Base-by-base conservation (phyloP, 2,888 invertebrate genomes). In the Iphiclides podalirius region DNA sequence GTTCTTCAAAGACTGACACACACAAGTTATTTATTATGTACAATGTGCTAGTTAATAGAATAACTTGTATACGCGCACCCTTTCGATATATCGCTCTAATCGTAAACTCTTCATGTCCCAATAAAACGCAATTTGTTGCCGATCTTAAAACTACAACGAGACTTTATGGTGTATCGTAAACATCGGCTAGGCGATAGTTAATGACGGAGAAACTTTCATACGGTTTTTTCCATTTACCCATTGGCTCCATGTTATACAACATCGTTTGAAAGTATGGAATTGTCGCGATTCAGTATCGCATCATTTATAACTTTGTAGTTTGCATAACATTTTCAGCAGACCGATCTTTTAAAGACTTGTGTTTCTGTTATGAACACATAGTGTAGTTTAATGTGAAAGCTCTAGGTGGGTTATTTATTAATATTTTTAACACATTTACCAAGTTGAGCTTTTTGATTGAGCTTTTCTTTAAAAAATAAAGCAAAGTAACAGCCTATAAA, bases 91-190 rank as follows among this genome's bases (percentile, higher is more conserved):
- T 66, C 66, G 64, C 62, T 65, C 57, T 64, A 59, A 26, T 70
- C 72, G 71, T 81, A 79, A 81, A 78, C 63, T 63, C 67, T 76
- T 77, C 72, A 75, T 74, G 72, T 64, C 67, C 67, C 67, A 77
- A 78, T 81, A 81, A 81, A 81, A 81, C 66, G 71, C 77, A 79
- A 78, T 80, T 81, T 80, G 80, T 79, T 75, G 73, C 66, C 66
- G 67, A 76, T 79, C 74, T 80, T 79, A 74, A 78, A 79, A 79
- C 78, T 78, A 76, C 71, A 69, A 72, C 72, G 72, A 66, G 63
- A 65, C 59, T 79, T 80, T 79, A 79, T 76, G 60, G 69, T 59
- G 36, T 54, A 58, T 70, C 75, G 67, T 81, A 79, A 81, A 79
- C 64, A 70, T 72, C 62, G 60, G 66, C 60, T 63, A 67, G 66